Conservation (phyloP, 2,797 vertebrate genomes). For the Micropoecilia bifurca region DNA sequence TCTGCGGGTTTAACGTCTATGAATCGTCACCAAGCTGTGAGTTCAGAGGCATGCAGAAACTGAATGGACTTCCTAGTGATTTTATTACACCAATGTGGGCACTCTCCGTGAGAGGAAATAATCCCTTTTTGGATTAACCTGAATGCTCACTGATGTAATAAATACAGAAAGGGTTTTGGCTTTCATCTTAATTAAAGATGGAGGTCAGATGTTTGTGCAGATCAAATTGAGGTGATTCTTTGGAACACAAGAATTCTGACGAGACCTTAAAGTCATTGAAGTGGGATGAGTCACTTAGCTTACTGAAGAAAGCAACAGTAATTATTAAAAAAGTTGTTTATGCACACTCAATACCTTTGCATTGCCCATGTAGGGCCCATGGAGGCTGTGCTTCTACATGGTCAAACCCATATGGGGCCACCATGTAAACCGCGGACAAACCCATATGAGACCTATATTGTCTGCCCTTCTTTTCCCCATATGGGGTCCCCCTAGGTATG, state of each 20-base stretch:
- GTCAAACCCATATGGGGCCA: no score
- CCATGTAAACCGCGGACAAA: no score
- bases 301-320: background rate
- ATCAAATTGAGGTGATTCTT: conserved; percentile 59
- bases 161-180: conserved; percentile 62
- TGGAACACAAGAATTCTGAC: conserved; percentile 31
- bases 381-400: no score
- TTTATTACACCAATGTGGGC: conserved; percentile 60
- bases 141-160: conserved; percentile 67
- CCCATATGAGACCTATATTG: no score
- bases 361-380: no score
- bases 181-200: conserved; percentile 74
- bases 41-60: conserved; percentile 9
- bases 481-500: no score
- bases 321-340: background rate
- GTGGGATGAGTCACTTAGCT: background rate
- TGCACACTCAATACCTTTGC: background rate
- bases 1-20: conserved; percentile 30
- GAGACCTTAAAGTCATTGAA: conserved; percentile 21
- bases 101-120: conserved; percentile 50
- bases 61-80: conserved; percentile 27
- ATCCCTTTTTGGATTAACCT: conserved; percentile 70
- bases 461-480: no score
- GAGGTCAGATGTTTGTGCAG: conserved; percentile 50
- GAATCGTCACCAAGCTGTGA: conserved; percentile 15